A percentile compares a stretch with the other conserved stretches of the same genome.
These are phyloP conservation scores for Meriones psammophilus DNA, from an alignment of 2,797 vertebrate genomes.

Conservation along the genomic window DNA sequence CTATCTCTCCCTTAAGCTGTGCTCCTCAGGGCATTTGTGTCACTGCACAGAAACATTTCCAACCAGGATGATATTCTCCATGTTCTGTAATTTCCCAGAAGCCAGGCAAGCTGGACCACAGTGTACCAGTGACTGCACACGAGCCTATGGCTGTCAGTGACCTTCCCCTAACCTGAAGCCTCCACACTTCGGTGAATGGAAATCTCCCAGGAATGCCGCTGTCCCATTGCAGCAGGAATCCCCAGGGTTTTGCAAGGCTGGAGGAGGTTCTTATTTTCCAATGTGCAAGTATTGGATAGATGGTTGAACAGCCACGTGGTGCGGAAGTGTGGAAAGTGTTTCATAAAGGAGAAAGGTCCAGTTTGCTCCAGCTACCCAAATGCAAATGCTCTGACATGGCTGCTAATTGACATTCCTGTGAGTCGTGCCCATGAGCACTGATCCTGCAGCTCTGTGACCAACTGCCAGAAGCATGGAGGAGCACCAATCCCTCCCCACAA, in stretches of 20 bases:
- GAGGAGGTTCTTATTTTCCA: background rate
- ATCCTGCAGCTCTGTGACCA: fast-evolving
- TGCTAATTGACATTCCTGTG: background rate
- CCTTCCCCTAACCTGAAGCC: background rate
- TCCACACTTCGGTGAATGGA: background rate
- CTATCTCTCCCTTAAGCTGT: background rate
- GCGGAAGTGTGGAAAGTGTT: background rate
- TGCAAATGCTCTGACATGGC: background rate
- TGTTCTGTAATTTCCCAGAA: background rate
- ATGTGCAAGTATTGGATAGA: background rate
- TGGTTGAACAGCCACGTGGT: background rate
- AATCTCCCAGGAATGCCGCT: background rate
- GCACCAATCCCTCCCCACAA: background rate
- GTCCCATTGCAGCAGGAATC: background rate
- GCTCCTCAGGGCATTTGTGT: background rate
- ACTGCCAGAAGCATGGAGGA: background rate
- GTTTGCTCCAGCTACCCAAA: background rate
- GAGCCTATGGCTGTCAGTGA: fast-evolving
- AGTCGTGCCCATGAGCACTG: fast-evolving
- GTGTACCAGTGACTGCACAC: background rate
- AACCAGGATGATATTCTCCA: background rate
- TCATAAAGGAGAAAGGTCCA: background rate
- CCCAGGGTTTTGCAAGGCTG: background rate
- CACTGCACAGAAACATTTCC: background rate
- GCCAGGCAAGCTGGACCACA: background rate